These are phyloP conservation scores for Epizoanthus scotinus DNA, from an alignment of 92 coral and sea anemone genomes.

Conservation along the genomic window DNA sequence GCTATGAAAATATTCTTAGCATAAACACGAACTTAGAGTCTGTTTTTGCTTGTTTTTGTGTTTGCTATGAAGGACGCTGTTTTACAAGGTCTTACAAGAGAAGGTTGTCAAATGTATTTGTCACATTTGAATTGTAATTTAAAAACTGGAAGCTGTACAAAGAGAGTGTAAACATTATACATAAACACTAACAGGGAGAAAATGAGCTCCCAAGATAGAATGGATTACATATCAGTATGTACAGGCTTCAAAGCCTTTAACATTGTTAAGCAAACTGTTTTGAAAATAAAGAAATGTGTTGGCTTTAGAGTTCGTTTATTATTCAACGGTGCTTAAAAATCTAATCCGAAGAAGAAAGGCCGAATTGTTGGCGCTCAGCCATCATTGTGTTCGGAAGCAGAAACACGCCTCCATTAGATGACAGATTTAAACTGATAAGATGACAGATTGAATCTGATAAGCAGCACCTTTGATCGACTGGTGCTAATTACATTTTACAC, in stretches of 20 bases:
- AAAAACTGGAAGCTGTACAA: neutral
- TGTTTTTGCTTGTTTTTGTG: neutral
- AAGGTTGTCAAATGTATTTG: neutral
- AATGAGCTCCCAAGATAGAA: neutral
- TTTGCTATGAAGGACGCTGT: conserved; percentile 4
- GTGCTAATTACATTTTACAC: conserved; percentile 6
- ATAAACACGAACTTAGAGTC: neutral
- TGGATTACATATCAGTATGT: neutral
- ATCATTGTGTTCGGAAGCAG: conserved; percentile 6
- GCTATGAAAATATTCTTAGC: neutral
- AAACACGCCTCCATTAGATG: neutral
- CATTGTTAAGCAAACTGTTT: neutral
- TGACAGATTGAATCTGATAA: neutral
- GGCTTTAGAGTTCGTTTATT: neutral
- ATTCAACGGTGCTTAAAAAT: neutral
- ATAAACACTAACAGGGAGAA: neutral
- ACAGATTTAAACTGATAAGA: conserved; percentile 13
- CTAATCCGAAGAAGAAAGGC: neutral
- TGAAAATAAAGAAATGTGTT: neutral
- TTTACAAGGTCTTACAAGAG: neutral
- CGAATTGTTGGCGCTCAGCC: neutral
- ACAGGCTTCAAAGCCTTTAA: too few relatives aligned
- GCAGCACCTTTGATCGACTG: neutral
- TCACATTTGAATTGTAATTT: neutral
- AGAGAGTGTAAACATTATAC: neutral